Evolutionary conservation across 2,888 invertebrate genomes (phyloP), one percentile per base, ranked within the genome.

Genomic region (Archaeoteleia sp.): DNA sequence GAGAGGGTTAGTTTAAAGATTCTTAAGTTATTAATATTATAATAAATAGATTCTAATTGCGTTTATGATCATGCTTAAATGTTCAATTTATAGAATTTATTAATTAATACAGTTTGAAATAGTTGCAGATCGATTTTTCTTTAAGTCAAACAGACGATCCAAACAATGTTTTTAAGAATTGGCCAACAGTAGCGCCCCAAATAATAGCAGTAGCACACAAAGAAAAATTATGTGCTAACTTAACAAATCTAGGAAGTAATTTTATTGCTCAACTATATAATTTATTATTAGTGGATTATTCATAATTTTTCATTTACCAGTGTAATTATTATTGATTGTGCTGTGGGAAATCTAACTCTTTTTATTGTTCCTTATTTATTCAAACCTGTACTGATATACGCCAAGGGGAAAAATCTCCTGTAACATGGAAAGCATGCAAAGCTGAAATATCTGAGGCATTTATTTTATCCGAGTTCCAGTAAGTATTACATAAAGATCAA

Each of bases 351-450:
- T 9, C 5, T 51, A 3, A 39, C 51, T 1, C 13, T 51, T 4
- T 51, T 40, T 20, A 9, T 39, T 9, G 7, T 51, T 1, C 51
- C 51, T 5, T 40, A 51, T 8, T 17, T 40, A 8, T 51, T 51
- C 8, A 51, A 51, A 12, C 51, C 51, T 4, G 27, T 40, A 1
- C 27, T 14, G 2, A 10, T 10, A 5, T 6, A 12, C 6, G 2
- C 2, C 5, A 40, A 40, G 14, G 30, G 4, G 40, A 40, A 29
- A 14, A 14, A 0, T 30, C n/a, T 39, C n/a, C 27, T 10, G 25
- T 17, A 30, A 12, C 10, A 1, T 51, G 51, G 51, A 51, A 30
- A 40, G 29, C 51, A 5, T 25, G 39, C 13, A 51, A 51, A 51
- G 9, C 40, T 1, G 40, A 51, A 15, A 40, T 51, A 4, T 30